Evolutionary conservation across 2,888 invertebrate species (phyloP).

Genomic region (Opisthograptis luteolata): DNA sequence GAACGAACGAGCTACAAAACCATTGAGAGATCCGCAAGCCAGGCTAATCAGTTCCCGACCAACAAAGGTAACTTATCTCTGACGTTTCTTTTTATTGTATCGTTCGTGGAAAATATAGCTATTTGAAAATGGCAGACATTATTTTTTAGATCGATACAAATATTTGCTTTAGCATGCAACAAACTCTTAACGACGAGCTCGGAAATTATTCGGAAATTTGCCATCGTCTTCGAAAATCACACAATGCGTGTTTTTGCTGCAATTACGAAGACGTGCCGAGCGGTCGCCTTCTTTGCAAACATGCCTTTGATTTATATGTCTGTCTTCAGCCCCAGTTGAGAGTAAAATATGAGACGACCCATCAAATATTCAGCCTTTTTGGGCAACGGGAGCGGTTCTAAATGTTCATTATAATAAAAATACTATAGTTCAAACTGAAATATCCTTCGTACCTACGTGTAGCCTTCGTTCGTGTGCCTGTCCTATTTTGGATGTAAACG

Average conservation of each 20-base stretch:
- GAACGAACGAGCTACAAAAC: slow-evolving; percentile 61
- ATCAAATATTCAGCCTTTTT: slow-evolving; percentile 80
- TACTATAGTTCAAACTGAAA: slow-evolving; percentile 75
- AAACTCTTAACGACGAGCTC: slow-evolving; percentile 26
- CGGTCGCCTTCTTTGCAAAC: slow-evolving; percentile 70
- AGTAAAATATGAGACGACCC: slow-evolving; percentile 79
- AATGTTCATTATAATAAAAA: slow-evolving; percentile 81
- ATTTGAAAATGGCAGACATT: slow-evolving; percentile 21
- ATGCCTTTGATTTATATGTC: slow-evolving; percentile 81
- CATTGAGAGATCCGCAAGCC: slow-evolving; percentile 72
- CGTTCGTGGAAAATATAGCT: slow-evolving; percentile 23
- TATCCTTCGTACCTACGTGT: slow-evolving; percentile 54
- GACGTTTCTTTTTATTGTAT: slow-evolving; percentile 48
- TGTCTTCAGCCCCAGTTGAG: slow-evolving; percentile 64
- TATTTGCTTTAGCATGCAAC: slow-evolving; percentile 6
- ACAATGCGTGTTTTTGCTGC: slow-evolving; percentile 78
- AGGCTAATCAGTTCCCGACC: slow-evolving; percentile 73
- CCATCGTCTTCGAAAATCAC: slow-evolving; percentile 77
- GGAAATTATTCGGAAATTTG: slow-evolving; percentile 77
- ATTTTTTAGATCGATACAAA: slow-evolving; percentile 34
- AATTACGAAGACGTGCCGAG: slow-evolving; percentile 78
- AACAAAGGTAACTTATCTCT: slow-evolving; percentile 49
- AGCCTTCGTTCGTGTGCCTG: slow-evolving; percentile 53
- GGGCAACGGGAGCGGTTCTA: slow-evolving; percentile 67
- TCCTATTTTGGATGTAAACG: slow-evolving; percentile 58